Evolutionary conservation across 2,888 invertebrate genomes (phyloP).

Genomic region (Exocentrus adspersus): DNA sequence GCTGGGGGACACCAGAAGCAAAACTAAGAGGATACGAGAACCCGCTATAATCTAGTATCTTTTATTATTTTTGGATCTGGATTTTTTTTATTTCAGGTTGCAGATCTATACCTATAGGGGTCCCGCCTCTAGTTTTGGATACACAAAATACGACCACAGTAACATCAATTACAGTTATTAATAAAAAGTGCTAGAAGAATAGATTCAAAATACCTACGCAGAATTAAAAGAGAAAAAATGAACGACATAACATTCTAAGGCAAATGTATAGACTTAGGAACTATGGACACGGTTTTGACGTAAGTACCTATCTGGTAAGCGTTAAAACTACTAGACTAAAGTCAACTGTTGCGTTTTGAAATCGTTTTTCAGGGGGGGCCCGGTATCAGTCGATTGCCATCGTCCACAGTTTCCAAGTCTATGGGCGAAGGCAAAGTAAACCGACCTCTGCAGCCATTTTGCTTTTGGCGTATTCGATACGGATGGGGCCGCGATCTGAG

Average conservation of each 20-base stretch:
- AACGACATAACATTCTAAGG: constrained; percentile 13
- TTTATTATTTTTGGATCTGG: too few species aligned
- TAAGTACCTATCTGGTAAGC: too few species aligned
- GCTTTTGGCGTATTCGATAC: constrained; percentile 98
- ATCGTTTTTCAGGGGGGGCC: too few species aligned
- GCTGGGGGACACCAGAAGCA: not conserved
- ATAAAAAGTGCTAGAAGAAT: constrained; percentile 24
- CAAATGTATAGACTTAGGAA: constrained; percentile 22
- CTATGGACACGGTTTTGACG: too few species aligned
- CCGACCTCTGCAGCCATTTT: constrained; percentile 92
- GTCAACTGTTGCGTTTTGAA: too few species aligned
- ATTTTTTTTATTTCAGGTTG: too few species aligned
- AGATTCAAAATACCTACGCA: not conserved
- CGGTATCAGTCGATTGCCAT: too few species aligned
- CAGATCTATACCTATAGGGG: too few species aligned
- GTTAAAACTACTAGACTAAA: too few species aligned
- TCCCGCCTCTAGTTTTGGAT: constrained; percentile 10
- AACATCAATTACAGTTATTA: constrained; percentile 11
- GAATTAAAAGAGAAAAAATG: constrained; percentile 43
- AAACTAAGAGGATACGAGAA: constrained; percentile 11
- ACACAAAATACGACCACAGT: not conserved
- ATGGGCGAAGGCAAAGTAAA: constrained; percentile 46
- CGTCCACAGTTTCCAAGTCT: too few species aligned
- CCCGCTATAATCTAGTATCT: not conserved
- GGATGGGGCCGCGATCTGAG: constrained; percentile 96